Base-by-base conservation (phyloP, 2,888 invertebrate species). In the Melanotus villosus region DNA sequence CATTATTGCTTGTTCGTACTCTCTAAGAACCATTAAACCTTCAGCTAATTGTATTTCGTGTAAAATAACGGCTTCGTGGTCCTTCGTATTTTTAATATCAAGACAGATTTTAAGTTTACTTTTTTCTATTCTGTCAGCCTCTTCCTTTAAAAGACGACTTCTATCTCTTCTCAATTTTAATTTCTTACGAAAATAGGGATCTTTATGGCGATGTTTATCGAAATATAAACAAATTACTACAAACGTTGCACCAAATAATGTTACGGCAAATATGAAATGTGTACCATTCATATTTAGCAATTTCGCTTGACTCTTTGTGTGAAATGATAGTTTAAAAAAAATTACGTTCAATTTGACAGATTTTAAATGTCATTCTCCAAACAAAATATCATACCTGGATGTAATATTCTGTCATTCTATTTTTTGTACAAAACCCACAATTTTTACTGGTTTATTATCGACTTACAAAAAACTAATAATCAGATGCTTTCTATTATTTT, bases 41-140 rank as follows among this genome's bases (percentile, higher is more conserved):
- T 78, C 78, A 4, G 77, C 78, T 1, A 76, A 52, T 58, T 77
- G 71, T 12, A 78, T 73, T 63, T 78, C 78, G 38, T 73, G 71
- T 41, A 78, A 64, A 41, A 78, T 77, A 23, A 72, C 65, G 12
- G 69, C 56, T 70, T 70, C 66, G 60, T 68, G 16, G 18, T 70
- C 54, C 23, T 36, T 10, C 0, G 23, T 5, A n/a, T 23, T 47
- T 23, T 47, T n/a, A 2, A 47, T 3, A 3, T 12, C 16, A 5
- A 1, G 21, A 2, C 14, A 16, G 3, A 23, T 41, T 7, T 14
- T 32, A 10, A 14, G 0, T 14, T 16, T 30, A 12, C 21, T n/a
- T 36, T 43, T 12, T 5, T 38, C 38, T n/a, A n/a, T n/a, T n/a
- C 10, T 38, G 6, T 38, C 38, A 3, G 26, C 26, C 14, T 43